Conservation (phyloP, 2,797 vertebrate genomes). For the Epinephelus coioides region DNA sequence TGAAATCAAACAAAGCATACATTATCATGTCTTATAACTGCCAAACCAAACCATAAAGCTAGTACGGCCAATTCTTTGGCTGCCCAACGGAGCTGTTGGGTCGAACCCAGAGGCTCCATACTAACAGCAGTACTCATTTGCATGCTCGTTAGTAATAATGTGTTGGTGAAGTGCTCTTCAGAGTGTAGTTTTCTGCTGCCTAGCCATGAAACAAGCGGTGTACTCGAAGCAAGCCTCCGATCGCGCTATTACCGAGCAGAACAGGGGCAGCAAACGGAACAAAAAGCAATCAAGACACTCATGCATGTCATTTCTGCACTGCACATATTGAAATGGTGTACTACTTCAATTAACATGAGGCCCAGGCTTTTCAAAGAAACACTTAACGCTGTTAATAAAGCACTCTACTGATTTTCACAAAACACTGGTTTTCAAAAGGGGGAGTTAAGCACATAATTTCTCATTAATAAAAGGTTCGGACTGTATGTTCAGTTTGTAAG, state of each 20-base stretch:
- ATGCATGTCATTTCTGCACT: constrained; percentile 76
- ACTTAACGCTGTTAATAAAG: constrained; percentile 71
- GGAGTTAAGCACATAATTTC: constrained; percentile 47
- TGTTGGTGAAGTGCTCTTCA: constrained; percentile 85
- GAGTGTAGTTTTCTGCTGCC: constrained; percentile 87
- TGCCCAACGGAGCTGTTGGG: constrained; percentile 79
- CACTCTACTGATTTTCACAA: constrained; percentile 68
- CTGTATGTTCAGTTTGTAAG: constrained; percentile 40
- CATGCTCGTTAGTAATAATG: constrained; percentile 88
- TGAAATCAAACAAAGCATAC: constrained; percentile 75
- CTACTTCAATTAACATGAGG: constrained; percentile 78
- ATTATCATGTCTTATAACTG: constrained; percentile 71
- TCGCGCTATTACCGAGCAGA: constrained; percentile 76
- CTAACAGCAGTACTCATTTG: constrained; percentile 83
- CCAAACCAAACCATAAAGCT: constrained; percentile 77
- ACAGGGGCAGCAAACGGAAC: constrained; percentile 78
- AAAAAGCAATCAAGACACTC: constrained; percentile 83
- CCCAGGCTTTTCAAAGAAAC: constrained; percentile 73
- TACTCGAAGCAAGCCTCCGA: constrained; percentile 69
- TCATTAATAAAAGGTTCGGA: constrained; percentile 62
- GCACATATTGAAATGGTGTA: constrained; percentile 79
- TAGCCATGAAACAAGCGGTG: constrained; percentile 85
- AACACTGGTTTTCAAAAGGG: constrained; percentile 61
- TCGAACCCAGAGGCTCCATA: constrained; percentile 79
- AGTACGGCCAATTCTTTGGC: constrained; percentile 71